Percentiles rank a stretch among this genome's conserved stretches.
Conservation (phyloP, 2,797 vertebrate species). For the Clarias fuscus region DNA sequence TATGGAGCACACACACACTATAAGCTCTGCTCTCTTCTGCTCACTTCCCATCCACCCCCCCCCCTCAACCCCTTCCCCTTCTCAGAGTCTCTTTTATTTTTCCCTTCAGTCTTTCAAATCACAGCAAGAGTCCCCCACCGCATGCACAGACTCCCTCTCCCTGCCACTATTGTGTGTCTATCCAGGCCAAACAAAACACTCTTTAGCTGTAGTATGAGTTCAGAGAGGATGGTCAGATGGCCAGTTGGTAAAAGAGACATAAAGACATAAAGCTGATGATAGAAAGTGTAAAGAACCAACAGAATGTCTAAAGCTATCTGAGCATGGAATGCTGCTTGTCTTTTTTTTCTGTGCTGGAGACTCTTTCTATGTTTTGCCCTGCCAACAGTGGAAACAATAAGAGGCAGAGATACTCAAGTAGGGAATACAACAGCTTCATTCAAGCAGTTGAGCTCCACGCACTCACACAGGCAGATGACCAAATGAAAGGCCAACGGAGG, state of each 20-base stretch:
- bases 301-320: conserved; percentile 27
- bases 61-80: not conserved
- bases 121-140: conserved; percentile 38
- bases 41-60: conserved; percentile 7
- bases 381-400: conserved; percentile 54
- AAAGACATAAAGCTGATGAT: conserved; percentile 39
- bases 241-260: conserved; percentile 19
- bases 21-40: not conserved
- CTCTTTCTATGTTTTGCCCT: conserved; percentile 49
- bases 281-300: conserved; percentile 41
- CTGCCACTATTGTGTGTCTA: conserved; percentile 49
- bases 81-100: conserved; percentile 20
- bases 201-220: conserved; percentile 45
- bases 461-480: conserved; percentile 52
- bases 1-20: not conserved
- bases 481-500: conserved; percentile 42
- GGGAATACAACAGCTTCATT: conserved; percentile 56
- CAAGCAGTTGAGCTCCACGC: conserved; percentile 46
- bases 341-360: conserved; percentile 37
- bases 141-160: conserved; percentile 24
- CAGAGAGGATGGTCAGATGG: conserved; percentile 29
- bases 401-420: conserved; percentile 48
- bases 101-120: conserved; percentile 49
- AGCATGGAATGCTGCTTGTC: conserved; percentile 55
- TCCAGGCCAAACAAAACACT: conserved; percentile 50